Conservation (phyloP, 2,797 vertebrate genomes). For the Hyperoplus lanceolatus region DNA sequence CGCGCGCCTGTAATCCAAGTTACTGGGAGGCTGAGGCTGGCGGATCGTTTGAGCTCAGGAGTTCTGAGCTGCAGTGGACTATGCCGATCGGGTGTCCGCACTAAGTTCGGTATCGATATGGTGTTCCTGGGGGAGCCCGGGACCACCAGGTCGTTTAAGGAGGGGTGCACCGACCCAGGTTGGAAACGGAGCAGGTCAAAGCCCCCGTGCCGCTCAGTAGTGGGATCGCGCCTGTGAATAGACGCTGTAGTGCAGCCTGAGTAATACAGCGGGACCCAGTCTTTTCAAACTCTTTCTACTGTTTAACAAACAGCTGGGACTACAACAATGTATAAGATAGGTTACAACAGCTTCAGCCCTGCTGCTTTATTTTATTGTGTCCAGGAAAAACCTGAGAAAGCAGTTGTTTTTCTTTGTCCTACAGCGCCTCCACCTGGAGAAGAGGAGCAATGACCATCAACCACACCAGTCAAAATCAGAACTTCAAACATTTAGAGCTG, state of each 20-base stretch:
- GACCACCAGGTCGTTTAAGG: constrained; percentile 76
- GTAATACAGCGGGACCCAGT: constrained; percentile 70
- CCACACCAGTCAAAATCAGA: no score
- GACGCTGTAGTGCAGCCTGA: constrained; percentile 71
- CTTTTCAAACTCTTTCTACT: no score
- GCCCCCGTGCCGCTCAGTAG: constrained; percentile 11
- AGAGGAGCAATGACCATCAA: no score
- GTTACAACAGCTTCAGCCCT: no score
- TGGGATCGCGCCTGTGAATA: constrained; percentile 78
- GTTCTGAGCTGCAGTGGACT: constrained; percentile 66
- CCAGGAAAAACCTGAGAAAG: no score
- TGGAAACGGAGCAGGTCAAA: constrained; percentile 81
- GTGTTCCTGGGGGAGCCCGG: constrained; percentile 75
- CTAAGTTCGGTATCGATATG: constrained; percentile 78
- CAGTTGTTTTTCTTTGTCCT: no score
- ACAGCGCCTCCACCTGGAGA: no score
- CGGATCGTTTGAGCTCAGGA: constrained; percentile 69
- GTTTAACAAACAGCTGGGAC: no score
- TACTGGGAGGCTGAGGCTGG: constrained; percentile 69
- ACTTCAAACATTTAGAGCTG: no score
- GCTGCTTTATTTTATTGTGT: no score
- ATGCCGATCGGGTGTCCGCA: constrained; percentile 69
- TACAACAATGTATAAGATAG: no score
- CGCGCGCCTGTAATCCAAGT: constrained; percentile 16
- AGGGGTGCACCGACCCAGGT: constrained; percentile 81